phyloP scores from a whole-genome alignment of 1,140 invertebrate genomes.

The Solenopsis fugax region DNA sequence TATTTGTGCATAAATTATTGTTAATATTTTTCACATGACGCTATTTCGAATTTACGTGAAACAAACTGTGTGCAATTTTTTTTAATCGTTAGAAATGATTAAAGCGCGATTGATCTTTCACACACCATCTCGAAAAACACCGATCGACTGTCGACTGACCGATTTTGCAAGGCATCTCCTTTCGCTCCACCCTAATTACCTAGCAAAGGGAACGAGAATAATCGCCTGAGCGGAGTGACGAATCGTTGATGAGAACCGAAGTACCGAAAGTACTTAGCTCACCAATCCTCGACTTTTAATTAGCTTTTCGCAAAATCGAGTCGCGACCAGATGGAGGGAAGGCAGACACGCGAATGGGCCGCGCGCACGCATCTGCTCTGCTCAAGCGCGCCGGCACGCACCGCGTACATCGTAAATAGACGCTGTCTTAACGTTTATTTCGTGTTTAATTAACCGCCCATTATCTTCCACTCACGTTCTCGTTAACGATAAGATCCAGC shows the following conservation, averaged over 20 bases:
- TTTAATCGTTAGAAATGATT: neutral
- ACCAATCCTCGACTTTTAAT: conserved; percentile 68
- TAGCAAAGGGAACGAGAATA: conserved; percentile 42
- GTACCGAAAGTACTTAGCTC: conserved; percentile 62
- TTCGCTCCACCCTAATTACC: conserved; percentile 55
- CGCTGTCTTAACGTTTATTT: conserved; percentile 77
- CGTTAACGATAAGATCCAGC: conserved; percentile 55
- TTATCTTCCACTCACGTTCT: conserved; percentile 68
- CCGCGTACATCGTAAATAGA: conserved; percentile 44
- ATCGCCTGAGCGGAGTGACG: conserved; percentile 72
- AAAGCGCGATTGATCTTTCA: neutral
- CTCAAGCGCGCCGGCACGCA: conserved; percentile 29
- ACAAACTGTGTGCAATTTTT: neutral
- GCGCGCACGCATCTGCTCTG: conserved; percentile 54
- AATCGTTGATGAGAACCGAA: conserved; percentile 80
- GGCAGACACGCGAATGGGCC: conserved; percentile 61
- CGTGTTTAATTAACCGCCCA: conserved; percentile 80
- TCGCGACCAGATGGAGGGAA: conserved; percentile 6
- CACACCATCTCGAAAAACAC: conserved; percentile 13
- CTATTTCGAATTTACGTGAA: neutral
- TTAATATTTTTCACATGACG: neutral
- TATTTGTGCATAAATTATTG: neutral
- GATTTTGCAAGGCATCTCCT: conserved; percentile 43
- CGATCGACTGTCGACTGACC: neutral
- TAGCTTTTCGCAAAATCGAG: conserved; percentile 71